These are phyloP conservation scores for Drosophila tanythrix DNA, from an alignment of 2,888 invertebrate genomes.

Conservation along the genomic window DNA sequence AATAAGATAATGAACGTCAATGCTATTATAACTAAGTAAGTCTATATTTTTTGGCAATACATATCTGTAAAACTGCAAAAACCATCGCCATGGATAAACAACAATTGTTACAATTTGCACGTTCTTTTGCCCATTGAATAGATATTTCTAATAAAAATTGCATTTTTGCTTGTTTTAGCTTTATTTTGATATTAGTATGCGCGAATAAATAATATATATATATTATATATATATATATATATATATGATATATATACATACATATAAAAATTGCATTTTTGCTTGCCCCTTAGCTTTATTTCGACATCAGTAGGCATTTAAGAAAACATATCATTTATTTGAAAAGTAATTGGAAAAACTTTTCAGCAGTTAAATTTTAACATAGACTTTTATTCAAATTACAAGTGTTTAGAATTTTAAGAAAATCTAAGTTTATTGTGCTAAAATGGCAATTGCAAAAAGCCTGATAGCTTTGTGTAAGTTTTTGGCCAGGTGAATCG, in stretches of 20 bases:
- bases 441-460: conserved; percentile 9
- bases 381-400: conserved; percentile 15
- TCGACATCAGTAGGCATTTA: background rate
- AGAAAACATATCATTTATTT: background rate
- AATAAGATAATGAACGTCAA: conserved; percentile 60
- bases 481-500: background rate
- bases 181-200: conserved; percentile 31
- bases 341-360: background rate
- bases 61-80: conserved; percentile 30
- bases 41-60: conserved; percentile 43
- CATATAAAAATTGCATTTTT: background rate
- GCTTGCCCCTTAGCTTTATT: background rate
- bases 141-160: conserved; percentile 49
- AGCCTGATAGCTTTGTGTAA: conserved; percentile 21
- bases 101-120: conserved; percentile 22
- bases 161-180: conserved; percentile 59
- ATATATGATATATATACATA: conserved; percentile 16
- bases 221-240: conserved; percentile 2
- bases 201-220: conserved; percentile 7
- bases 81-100: conserved; percentile 8
- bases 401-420: background rate
- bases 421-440: background rate
- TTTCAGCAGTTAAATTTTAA: background rate
- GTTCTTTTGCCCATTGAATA: conserved; percentile 26
- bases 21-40: conserved; percentile 44